A percentile compares a stretch with the other conserved stretches of the same genome.
Conservation (phyloP, 1,140 invertebrate species). For the Polypedilum vanderplanki region DNA sequence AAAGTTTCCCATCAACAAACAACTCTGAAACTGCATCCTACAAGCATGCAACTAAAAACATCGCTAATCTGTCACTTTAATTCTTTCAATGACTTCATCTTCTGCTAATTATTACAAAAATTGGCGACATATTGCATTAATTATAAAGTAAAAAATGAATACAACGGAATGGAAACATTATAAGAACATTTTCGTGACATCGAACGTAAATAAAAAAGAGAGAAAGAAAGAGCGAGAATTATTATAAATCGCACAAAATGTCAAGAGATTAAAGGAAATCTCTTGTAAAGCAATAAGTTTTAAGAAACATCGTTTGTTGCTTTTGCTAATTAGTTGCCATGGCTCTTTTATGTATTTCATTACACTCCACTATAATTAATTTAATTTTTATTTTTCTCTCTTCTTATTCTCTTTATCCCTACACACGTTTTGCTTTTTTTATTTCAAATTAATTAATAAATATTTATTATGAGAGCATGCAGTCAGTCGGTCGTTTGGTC, state of each 20-base stretch:
- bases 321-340: slow-evolving; percentile 21
- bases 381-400: slow-evolving; percentile 9
- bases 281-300: slow-evolving; percentile 10
- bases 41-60: too few relatives aligned
- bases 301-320: slow-evolving; percentile 1
- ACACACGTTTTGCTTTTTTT: slow-evolving; percentile 19
- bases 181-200: slow-evolving; percentile 12
- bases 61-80: slow-evolving; percentile 1
- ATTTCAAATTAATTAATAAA: slow-evolving; percentile 28
- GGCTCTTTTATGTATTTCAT: slow-evolving; percentile 9
- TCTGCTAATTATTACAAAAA: slow-evolving; percentile 7
- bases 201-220: neutral
- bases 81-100: slow-evolving; percentile 1
- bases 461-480: slow-evolving; percentile 15
- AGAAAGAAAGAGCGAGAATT: neutral
- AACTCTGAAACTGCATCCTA: too few relatives aligned
- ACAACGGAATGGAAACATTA: neutral
- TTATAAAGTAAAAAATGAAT: neutral
- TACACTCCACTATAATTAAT: slow-evolving; percentile 23
- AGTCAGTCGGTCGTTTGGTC: neutral
- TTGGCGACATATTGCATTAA: neutral
- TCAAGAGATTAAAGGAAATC: slow-evolving; percentile 18
- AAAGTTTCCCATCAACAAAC: too few relatives aligned
- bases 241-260: slow-evolving; percentile 19
- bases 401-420: neutral